Evolutionary conservation across 1,140 invertebrate species (phyloP), one percentile per base, ranked within the genome.

Genomic region (Meteorus sp.): DNA sequence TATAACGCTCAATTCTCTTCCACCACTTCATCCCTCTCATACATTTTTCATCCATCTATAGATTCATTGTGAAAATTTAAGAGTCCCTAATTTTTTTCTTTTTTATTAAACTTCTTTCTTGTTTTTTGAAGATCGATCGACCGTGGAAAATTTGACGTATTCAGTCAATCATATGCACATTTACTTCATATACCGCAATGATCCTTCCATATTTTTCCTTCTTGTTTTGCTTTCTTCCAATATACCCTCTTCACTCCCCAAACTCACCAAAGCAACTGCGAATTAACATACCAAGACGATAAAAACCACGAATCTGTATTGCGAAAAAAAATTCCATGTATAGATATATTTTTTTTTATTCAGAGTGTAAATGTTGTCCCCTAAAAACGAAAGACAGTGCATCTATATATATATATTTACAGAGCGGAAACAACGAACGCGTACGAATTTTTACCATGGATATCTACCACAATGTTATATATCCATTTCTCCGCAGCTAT

Each of bases 401-500:
- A n/a, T n/a, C n/a, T n/a, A n/a, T n/a, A n/a, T n/a, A n/a, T n/a
- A n/a, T n/a, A n/a, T n/a, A n/a, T n/a, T n/a, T n/a, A n/a, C n/a
- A n/a, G n/a, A n/a, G n/a, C n/a, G n/a, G n/a, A n/a, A n/a, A n/a
- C n/a, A n/a, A n/a, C n/a, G n/a, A n/a, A n/a, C n/a, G n/a, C n/a
- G n/a, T n/a, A n/a, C n/a, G n/a, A n/a, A n/a, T n/a, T n/a, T n/a
- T n/a, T n/a, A n/a, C n/a, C 31, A 20, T 39, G 37, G 31, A 64
- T 54, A 56, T 61, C 55, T 53, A 48, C 60, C 65, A 68, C 43
- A 56, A 55, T 35, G 56, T 53, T 52, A 58, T 35, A 25, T 57
- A 56, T 60, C 67, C 65, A 61, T 60, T 55, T 41, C 54, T 39
- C 39, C 55, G 52, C 67, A 61, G 64, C 67, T 69, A 69, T 71